A percentile compares a stretch with the other conserved stretches of the same genome.
These are phyloP conservation scores for Mastacembelus armatus DNA, from an alignment of 2,797 vertebrate species.

Conservation along the genomic window DNA sequence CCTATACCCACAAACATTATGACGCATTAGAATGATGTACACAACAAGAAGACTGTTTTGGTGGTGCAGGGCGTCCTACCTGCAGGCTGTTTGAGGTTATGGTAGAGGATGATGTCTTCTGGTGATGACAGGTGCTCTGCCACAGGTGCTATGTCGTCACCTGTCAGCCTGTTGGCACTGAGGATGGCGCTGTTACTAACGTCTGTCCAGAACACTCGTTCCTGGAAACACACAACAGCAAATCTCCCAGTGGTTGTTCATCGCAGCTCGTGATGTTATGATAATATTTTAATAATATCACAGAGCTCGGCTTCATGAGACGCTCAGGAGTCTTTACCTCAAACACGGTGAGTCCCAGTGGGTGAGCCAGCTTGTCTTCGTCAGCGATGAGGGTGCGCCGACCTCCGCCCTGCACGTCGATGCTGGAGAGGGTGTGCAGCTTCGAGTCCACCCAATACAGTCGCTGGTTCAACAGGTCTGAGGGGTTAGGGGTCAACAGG, in stretches of 20 bases:
- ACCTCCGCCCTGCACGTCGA: conserved; percentile 85
- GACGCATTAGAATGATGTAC: too few relatives aligned
- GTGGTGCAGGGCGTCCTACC: conserved; percentile 73
- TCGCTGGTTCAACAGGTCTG: conserved; percentile 89
- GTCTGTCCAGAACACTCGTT: conserved; percentile 93
- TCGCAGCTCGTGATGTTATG: too few relatives aligned
- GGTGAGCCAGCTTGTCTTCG: conserved; percentile 86
- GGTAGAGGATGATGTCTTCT: conserved; percentile 90
- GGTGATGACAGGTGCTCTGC: conserved; percentile 88
- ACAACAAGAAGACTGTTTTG: too few relatives aligned
- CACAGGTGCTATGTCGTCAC: conserved; percentile 83
- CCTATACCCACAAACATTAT: conserved; percentile 70
- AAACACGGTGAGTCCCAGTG: conserved; percentile 89
- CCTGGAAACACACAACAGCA: conserved; percentile 74
- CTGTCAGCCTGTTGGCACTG: conserved; percentile 91
- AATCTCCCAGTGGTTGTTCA: too few relatives aligned
- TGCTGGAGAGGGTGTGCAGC: conserved; percentile 90
- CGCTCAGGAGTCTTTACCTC: too few relatives aligned
- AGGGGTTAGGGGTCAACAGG: conserved; percentile 14
- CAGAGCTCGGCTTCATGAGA: too few relatives aligned
- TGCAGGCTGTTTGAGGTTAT: conserved; percentile 88
- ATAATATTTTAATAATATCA: too few relatives aligned
- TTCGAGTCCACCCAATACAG: conserved; percentile 97
- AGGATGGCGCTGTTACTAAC: conserved; percentile 89
- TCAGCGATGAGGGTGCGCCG: conserved; percentile 87